Conservation (phyloP, 2,888 invertebrate species). For the Malthinus flaveolus region DNA sequence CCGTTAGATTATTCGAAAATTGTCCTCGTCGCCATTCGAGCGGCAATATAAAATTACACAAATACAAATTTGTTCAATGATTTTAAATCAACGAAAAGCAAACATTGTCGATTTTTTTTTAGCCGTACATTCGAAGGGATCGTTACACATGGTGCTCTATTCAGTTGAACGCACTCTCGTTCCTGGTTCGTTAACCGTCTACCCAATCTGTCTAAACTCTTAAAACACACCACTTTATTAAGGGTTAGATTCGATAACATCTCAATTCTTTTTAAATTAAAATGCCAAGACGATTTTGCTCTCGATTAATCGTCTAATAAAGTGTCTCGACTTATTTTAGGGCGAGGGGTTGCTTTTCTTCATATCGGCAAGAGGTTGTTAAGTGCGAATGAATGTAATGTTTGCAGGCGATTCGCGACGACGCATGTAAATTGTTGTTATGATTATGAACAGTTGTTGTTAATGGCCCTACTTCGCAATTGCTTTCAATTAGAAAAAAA, state of each 20-base stretch:
- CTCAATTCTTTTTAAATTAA: neutral
- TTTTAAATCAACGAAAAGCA: neutral
- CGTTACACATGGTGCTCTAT: conserved; percentile 10
- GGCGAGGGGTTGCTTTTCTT: neutral
- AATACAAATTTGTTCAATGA: neutral
- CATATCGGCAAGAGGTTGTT: too few relatives aligned
- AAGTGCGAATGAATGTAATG: too few relatives aligned
- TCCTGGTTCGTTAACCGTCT: conserved; percentile 19
- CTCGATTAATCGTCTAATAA: conserved; percentile 1
- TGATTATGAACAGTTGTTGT: neutral
- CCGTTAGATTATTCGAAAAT: too few relatives aligned
- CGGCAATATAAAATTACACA: too few relatives aligned
- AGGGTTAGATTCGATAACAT: conserved; percentile 6
- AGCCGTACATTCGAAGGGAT: conserved; percentile 11
- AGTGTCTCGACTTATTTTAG: neutral
- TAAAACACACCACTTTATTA: conserved; percentile 6
- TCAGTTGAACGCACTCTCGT: conserved; percentile 8
- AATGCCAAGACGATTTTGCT: neutral
- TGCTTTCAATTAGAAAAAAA: neutral
- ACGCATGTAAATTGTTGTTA: conserved; percentile 3
- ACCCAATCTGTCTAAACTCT: conserved; percentile 17
- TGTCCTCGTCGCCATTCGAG: too few relatives aligned
- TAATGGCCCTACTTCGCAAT: neutral
- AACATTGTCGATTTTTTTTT: too few relatives aligned
- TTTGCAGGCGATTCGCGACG: neutral